Percentiles rank a stretch among this genome's conserved stretches.
phyloP scores from a whole-genome alignment of 2,888 invertebrate species.

The Diarsia brunnea region DNA sequence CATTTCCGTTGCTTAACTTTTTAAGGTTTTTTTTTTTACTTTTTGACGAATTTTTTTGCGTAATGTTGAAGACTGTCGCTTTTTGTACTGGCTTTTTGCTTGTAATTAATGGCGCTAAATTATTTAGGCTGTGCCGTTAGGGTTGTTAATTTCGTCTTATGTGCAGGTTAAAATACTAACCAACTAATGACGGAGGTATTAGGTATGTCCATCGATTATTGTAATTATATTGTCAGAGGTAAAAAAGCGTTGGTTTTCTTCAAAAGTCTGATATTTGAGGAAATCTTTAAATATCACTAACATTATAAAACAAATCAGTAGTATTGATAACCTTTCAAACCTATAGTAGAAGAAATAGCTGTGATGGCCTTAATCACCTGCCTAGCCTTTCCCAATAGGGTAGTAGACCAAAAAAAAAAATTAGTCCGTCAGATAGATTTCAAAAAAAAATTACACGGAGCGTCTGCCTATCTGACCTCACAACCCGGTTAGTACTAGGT shows the following conservation, averaged over 20 bases:
- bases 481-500: no score
- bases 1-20: constrained; percentile 75
- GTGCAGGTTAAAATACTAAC: no score
- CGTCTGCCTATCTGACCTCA: no score
- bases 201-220: background rate
- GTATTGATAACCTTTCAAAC: background rate
- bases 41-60: constrained; percentile 49
- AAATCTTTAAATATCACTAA: background rate
- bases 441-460: no score
- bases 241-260: background rate
- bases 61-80: constrained; percentile 30
- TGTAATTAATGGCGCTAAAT: constrained; percentile 42
- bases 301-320: background rate
- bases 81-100: constrained; percentile 37
- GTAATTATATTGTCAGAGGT: background rate
- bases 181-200: background rate
- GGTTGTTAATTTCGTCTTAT: constrained; percentile 2
- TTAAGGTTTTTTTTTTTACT: constrained; percentile 61
- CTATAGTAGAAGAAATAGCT: background rate
- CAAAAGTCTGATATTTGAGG: background rate
- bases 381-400: no score
- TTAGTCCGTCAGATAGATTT: no score
- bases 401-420: no score
- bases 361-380: background rate
- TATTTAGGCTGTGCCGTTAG: constrained; percentile 9